Evolutionary conservation across 1,140 invertebrate genomes (phyloP), one percentile per base, ranked within the genome.

Genomic region (Drosophila nigrodunni): DNA sequence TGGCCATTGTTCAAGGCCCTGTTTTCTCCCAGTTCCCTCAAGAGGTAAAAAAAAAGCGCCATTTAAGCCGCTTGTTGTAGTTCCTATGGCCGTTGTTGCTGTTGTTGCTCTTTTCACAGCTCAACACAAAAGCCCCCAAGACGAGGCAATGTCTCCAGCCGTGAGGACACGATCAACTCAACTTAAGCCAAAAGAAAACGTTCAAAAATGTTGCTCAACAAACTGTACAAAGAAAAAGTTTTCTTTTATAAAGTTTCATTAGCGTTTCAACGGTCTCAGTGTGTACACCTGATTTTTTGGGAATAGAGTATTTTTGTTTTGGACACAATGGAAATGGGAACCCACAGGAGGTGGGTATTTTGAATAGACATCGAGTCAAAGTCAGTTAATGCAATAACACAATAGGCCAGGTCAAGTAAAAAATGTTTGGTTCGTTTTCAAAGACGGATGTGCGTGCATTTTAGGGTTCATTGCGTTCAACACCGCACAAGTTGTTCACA

Each of bases 51-150:
- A 18, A 87, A 81, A 70, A 87, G 82, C 83, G 83, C 83, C 83
- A 88, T 88, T 88, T 89, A 88, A 88, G 83, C 80, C 85, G 80
- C 74, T 88, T 83, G 77, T 82, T 86, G 82, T 86, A 59, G 55
- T 34, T 39, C 10, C 49, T 60, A 54, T 30, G 18, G 52, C 25
- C n/a, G 49, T 44, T 64, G 47, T 52, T 35, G 44, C 76, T 77
- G 64, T 64, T 78, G 70, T 82, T 87, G 47, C 21, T 47, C 65
- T 74, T 88, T 88, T 87, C 82, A 87, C 82, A 88, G 82, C 77
- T 87, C 82, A 59, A 76, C 79, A 87, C 82, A 87, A 88, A 74
- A 74, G 67, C 65, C 41, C 25, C 34, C 18, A 54, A 73, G 74
- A 44, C 72, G 83, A 67, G 69, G 76, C 73, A 71, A 86, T 86